A percentile compares a stretch with the other conserved stretches of the same genome.
These are phyloP conservation scores for Dendrolimus pini DNA, from an alignment of 2,888 invertebrate species.

Conservation along the genomic window DNA sequence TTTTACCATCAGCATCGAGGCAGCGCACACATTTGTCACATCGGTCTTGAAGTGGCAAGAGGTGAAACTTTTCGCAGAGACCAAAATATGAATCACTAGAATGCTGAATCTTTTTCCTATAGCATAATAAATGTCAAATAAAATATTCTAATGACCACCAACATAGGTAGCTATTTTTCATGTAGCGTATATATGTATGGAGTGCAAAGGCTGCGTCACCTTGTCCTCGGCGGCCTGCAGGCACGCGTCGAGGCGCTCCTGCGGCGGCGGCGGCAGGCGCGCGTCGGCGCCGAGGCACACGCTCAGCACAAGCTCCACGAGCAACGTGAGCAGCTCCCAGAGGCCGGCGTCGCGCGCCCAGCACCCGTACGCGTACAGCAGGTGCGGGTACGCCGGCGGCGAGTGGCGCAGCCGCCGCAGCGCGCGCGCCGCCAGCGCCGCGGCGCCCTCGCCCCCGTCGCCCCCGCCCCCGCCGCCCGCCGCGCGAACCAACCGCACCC, in stretches of 20 bases:
- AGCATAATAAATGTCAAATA: too few relatives aligned
- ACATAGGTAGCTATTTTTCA: too few relatives aligned
- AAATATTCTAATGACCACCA: too few relatives aligned
- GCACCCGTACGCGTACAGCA: conserved; percentile 40
- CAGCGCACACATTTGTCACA: too few relatives aligned
- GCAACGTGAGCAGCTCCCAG: conserved; percentile 85
- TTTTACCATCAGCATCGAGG: too few relatives aligned
- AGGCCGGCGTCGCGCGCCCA: conserved; percentile 80
- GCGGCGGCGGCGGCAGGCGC: conserved; percentile 27
- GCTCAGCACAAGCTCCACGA: conserved; percentile 81
- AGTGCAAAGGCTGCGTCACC: conserved; percentile 7
- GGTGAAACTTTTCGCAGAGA: too few relatives aligned
- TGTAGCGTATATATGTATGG: too few relatives aligned
- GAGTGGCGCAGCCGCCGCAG: conserved; percentile 21
- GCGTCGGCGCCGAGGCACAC: conserved; percentile 74
- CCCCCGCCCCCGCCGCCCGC: conserved; percentile 36
- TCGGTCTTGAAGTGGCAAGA: too few relatives aligned
- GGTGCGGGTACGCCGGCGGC: conserved; percentile 36
- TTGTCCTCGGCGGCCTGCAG: conserved; percentile 24
- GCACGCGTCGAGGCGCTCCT: conserved; percentile 8
- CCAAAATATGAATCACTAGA: too few relatives aligned
- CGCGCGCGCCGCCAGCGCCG: conserved; percentile 16
- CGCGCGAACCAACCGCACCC: conserved; percentile 23
- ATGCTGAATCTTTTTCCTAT: too few relatives aligned
- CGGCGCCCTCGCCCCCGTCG: conserved; percentile 24